phyloP scores from a whole-genome alignment of 1,140 invertebrate genomes.

The Drosophila tristis region DNA sequence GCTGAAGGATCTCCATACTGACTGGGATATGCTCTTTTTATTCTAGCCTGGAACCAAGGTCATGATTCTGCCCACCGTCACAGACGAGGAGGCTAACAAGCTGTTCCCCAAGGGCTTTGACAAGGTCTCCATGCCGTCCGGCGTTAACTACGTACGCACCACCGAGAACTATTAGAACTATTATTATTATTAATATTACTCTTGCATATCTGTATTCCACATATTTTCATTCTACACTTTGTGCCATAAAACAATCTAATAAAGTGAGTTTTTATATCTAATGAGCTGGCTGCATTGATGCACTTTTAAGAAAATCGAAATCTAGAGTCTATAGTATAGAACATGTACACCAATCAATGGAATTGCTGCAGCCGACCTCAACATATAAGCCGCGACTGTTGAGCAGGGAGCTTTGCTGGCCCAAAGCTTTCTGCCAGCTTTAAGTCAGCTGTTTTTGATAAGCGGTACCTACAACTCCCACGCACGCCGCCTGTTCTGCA shows the following conservation, averaged over 20 bases:
- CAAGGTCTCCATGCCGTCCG: slow-evolving; percentile 90
- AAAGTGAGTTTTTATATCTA: slow-evolving; percentile 8
- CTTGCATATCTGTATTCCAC: neutral
- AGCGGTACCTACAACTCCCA: slow-evolving; percentile 11
- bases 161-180: slow-evolving; percentile 87
- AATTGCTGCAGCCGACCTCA: neutral
- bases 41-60: slow-evolving; percentile 90
- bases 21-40: neutral
- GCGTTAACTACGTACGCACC: slow-evolving; percentile 91
- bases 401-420: slow-evolving; percentile 11
- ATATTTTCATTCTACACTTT: neutral
- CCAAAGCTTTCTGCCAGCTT: slow-evolving; percentile 33
- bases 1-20: slow-evolving; percentile 87
- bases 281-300: neutral
- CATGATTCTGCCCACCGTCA: slow-evolving; percentile 92
- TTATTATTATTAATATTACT: neutral
- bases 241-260: slow-evolving; percentile 27
- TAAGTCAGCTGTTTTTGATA: slow-evolving; percentile 51
- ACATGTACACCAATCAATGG: neutral
- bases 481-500: slow-evolving; percentile 19
- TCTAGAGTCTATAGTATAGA: no score
- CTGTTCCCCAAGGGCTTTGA: slow-evolving; percentile 91
- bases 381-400: slow-evolving; percentile 2
- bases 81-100: slow-evolving; percentile 88
- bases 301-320: neutral